Evolutionary conservation across 2,888 invertebrate species (phyloP).

Genomic region (Apodemia zela): DNA sequence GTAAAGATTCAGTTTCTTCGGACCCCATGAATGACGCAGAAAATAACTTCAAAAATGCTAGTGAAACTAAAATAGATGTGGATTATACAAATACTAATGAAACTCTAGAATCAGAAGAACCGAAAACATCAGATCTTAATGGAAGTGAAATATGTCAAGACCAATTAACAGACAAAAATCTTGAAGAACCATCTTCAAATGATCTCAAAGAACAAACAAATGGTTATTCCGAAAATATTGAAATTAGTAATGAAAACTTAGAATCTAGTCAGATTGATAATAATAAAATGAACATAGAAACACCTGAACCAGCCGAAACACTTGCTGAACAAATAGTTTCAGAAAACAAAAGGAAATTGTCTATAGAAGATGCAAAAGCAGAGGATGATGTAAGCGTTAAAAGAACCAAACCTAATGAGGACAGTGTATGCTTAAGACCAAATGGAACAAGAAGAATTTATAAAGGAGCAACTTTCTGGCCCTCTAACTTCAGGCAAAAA

Average conservation of each 20-base stretch:
- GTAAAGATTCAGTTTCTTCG: background rate
- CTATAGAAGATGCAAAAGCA: conserved; percentile 41
- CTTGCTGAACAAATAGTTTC: conserved; percentile 23
- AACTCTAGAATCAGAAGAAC: background rate
- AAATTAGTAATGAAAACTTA: conserved; percentile 10
- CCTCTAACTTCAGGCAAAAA: conserved; percentile 86
- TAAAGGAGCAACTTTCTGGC: conserved; percentile 88
- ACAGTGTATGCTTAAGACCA: conserved; percentile 49
- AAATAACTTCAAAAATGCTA: background rate
- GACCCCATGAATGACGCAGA: background rate
- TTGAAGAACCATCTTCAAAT: background rate
- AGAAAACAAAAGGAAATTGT: conserved; percentile 57
- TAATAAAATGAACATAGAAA: background rate
- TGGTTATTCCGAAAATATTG: conserved; percentile 8
- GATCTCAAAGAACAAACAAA: background rate
- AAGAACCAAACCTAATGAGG: conserved; percentile 52
- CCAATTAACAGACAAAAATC: background rate
- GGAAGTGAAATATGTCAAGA: background rate
- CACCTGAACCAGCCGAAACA: conserved; percentile 1
- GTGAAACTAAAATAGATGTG: background rate
- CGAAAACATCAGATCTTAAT: background rate
- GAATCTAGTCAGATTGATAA: conserved; percentile 4
- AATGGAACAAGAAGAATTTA: conserved; percentile 45
- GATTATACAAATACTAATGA: too few relatives aligned
- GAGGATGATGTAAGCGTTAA: conserved; percentile 32